Conservation (phyloP, 2,888 invertebrate genomes). For the Autographa gamma region DNA sequence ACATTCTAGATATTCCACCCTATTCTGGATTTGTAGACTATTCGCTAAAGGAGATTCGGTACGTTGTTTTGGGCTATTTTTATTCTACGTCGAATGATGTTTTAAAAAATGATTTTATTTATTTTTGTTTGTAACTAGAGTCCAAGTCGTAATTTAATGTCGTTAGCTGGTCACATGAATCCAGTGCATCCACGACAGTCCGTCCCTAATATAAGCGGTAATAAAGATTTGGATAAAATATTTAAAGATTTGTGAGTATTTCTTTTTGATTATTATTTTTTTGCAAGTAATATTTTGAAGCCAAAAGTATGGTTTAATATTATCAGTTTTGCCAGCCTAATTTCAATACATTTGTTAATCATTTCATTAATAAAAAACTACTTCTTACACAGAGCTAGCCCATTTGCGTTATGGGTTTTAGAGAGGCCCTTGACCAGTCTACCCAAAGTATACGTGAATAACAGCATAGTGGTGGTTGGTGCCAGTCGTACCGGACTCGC, state of each 20-base stretch:
- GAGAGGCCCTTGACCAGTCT: constrained; percentile 86
- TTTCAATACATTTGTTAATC: too few relatives aligned
- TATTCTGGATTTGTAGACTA: constrained; percentile 85
- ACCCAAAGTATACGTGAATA: constrained; percentile 87
- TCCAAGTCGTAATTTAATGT: constrained; percentile 78
- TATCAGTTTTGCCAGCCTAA: too few relatives aligned
- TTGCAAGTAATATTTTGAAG: constrained; percentile 48
- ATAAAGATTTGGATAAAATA: constrained; percentile 69
- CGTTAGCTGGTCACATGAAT: constrained; percentile 77
- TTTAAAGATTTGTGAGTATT: constrained; percentile 72
- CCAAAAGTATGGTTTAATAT: too few relatives aligned
- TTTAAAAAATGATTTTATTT: neutral
- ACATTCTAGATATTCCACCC: constrained; percentile 82
- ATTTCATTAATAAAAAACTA: too few relatives aligned
- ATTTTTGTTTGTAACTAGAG: constrained; percentile 59
- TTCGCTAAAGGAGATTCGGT: constrained; percentile 86
- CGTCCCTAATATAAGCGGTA: constrained; percentile 76
- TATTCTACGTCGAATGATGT: neutral
- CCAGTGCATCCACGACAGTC: constrained; percentile 78
- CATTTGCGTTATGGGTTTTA: constrained; percentile 88
- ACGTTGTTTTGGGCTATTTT: constrained; percentile 37
- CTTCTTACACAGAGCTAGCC: constrained; percentile 42
- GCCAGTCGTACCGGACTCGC: constrained; percentile 90
- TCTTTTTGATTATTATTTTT: constrained; percentile 21
- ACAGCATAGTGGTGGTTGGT: constrained; percentile 90